phyloP scores from a whole-genome alignment of 1,140 invertebrate species.

The Panagrolaimus sp. region DNA sequence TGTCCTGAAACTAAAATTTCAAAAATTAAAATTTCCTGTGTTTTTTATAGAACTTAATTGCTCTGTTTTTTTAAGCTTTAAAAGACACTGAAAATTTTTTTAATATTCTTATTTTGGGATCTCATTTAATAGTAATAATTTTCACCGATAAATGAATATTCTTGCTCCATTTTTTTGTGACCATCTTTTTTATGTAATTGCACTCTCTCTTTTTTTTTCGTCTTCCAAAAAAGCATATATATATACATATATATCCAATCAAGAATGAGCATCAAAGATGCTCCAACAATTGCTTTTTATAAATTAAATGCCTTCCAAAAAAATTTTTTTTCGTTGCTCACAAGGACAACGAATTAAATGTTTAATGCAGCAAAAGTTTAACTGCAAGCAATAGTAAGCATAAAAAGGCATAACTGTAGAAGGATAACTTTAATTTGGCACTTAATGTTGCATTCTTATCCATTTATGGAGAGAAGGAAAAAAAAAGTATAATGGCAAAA shows the following conservation, averaged over 20 bases:
- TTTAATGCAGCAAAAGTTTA: slow-evolving; percentile 6
- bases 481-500: too few species aligned
- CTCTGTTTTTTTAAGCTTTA: background rate
- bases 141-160: too few species aligned
- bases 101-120: background rate
- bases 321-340: background rate
- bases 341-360: slow-evolving; percentile 6
- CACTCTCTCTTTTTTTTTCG: too few species aligned
- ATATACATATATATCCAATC: slow-evolving; percentile 13
- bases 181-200: too few species aligned
- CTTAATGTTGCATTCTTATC: too few species aligned
- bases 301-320: background rate
- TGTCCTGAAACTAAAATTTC: slow-evolving; percentile 11
- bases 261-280: slow-evolving; percentile 10
- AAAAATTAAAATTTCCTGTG: background rate
- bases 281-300: background rate
- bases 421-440: too few species aligned
- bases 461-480: too few species aligned
- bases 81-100: background rate
- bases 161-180: too few species aligned
- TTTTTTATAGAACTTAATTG: background rate
- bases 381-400: too few species aligned
- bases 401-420: too few species aligned
- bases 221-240: background rate
- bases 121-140: background rate